phyloP scores from a whole-genome alignment of 2,113 vertebrate genomes.

The Scortum barcoo region DNA sequence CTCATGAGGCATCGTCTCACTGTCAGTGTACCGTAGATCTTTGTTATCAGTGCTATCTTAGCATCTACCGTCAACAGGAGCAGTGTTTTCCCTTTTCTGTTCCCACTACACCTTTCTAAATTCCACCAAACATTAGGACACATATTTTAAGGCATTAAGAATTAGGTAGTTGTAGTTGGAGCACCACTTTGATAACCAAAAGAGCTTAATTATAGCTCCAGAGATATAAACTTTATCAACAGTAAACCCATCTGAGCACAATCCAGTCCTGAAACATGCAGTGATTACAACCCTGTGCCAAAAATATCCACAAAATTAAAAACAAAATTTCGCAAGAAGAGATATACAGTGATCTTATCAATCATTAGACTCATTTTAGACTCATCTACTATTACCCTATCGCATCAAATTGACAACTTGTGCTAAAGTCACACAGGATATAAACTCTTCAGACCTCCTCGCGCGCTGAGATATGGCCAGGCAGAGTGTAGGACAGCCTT shows the following conservation, averaged over 20 bases:
- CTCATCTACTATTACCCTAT: neutral
- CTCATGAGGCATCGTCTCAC: neutral
- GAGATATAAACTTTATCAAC: neutral
- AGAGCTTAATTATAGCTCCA: neutral
- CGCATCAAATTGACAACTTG: neutral
- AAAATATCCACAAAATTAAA: neutral
- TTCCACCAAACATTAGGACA: too few relatives aligned
- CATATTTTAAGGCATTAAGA: neutral
- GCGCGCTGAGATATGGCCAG: conserved; percentile 3
- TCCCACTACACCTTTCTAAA: too few relatives aligned
- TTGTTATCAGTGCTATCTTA: neutral
- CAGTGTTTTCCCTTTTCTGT: neutral
- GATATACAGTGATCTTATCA: neutral
- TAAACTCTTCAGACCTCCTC: neutral
- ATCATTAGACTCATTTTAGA: neutral
- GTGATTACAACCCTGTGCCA: neutral
- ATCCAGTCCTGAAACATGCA: neutral
- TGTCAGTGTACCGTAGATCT: neutral
- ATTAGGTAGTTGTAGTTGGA: neutral
- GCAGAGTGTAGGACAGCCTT: conserved; percentile 18
- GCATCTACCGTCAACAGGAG: neutral
- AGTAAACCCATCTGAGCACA: too few relatives aligned
- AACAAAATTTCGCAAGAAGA: neutral
- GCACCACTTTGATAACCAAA: neutral
- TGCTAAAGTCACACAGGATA: neutral